Percentiles rank a stretch among this genome's conserved stretches.
Evolutionary conservation across 2,888 invertebrate species (phyloP).

Genomic region (Hedya salicella): DNA sequence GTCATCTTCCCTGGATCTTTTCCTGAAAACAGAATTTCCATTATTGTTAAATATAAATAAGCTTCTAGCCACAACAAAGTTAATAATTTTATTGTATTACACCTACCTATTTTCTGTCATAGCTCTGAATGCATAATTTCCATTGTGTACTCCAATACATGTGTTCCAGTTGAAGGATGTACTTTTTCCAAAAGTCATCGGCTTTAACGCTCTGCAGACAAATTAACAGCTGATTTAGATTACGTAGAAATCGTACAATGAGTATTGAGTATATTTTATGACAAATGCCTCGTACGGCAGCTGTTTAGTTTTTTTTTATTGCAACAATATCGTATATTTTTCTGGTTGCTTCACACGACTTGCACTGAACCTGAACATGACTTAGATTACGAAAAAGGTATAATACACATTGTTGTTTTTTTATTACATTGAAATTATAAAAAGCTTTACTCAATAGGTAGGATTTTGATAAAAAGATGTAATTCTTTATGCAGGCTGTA

Average conservation of each 20-base stretch:
- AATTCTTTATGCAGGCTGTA: too few relatives aligned
- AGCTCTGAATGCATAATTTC: slow-evolving; percentile 63
- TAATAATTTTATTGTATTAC: slow-evolving; percentile 34
- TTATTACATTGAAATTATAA: too few relatives aligned
- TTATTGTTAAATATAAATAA: neutral
- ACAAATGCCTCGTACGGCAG: slow-evolving; percentile 5
- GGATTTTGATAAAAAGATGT: too few relatives aligned
- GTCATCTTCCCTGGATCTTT: slow-evolving; percentile 91
- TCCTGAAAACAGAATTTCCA: slow-evolving; percentile 81
- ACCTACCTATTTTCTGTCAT: slow-evolving; percentile 81
- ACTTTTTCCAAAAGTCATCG: slow-evolving; percentile 73
- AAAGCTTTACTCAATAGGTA: too few relatives aligned
- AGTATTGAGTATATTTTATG: slow-evolving; percentile 9
- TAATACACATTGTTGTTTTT: too few relatives aligned
- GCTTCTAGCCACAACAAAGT: slow-evolving; percentile 7
- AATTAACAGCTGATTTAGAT: slow-evolving; percentile 28
- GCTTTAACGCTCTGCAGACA: slow-evolving; percentile 46
- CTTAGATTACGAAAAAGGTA: too few relatives aligned
- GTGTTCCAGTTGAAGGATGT: slow-evolving; percentile 63
- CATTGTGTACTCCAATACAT: slow-evolving; percentile 66
- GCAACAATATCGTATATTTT: neutral
- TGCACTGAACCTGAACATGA: too few relatives aligned
- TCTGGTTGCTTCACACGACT: neutral
- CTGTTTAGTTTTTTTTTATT: slow-evolving; percentile 1
- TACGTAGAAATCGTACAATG: too few relatives aligned